Evolutionary conservation across 2,888 invertebrate genomes (phyloP).

Genomic region (Leucozona laternaria): DNA sequence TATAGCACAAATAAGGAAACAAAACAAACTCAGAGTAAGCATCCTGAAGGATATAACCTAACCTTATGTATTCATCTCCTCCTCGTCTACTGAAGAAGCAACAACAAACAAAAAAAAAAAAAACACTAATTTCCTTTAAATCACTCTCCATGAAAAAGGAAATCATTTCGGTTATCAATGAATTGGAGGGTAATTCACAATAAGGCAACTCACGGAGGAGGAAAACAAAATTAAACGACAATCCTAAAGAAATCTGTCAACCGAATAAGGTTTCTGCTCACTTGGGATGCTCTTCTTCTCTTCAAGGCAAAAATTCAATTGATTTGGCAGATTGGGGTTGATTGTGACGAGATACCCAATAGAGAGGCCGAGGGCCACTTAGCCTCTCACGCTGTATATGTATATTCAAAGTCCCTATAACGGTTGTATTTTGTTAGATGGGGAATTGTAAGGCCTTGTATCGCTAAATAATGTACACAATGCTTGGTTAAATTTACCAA

Average conservation of each 20-base stretch:
- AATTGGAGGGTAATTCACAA: slow-evolving; percentile 71
- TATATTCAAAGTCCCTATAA: slow-evolving; percentile 33
- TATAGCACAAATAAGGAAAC: slow-evolving; percentile 37
- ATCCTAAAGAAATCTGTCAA: slow-evolving; percentile 61
- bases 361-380: slow-evolving; percentile 47
- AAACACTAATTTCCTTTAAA: slow-evolving; percentile 70
- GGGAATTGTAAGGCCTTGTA: neutral
- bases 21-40: slow-evolving; percentile 15
- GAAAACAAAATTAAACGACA: slow-evolving; percentile 19
- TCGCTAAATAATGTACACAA: too few species aligned
- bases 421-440: neutral
- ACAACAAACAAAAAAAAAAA: slow-evolving; percentile 15
- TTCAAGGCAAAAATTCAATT: slow-evolving; percentile 71
- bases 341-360: slow-evolving; percentile 61
- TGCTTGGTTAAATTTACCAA: neutral
- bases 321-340: slow-evolving; percentile 75
- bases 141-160: slow-evolving; percentile 57
- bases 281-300: slow-evolving; percentile 44
- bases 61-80: slow-evolving; percentile 2
- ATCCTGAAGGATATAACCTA: slow-evolving; percentile 29
- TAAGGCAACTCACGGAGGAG: neutral
- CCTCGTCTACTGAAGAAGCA: neutral
- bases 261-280: slow-evolving; percentile 52
- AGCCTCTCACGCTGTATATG: slow-evolving; percentile 32
- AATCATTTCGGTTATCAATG: slow-evolving; percentile 74